Base-by-base conservation (phyloP, 2,113 vertebrate species). In the Gymnocephalus cernua region DNA sequence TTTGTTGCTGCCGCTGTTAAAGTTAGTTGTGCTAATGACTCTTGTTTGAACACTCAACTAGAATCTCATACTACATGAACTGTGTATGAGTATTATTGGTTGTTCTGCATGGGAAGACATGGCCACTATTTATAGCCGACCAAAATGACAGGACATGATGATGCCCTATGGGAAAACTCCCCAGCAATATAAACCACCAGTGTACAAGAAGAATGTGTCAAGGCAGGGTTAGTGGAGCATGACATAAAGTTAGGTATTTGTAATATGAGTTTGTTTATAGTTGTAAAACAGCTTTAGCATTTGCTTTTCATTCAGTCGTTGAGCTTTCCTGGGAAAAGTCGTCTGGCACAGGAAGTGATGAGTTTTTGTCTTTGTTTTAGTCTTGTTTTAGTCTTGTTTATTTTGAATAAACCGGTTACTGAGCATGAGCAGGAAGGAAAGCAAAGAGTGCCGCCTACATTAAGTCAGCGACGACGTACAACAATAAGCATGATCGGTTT, bases 141-240 rank as follows among this genome's bases (percentile, higher is more conserved):
- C 19, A n/a, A 87, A 88, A 83, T 74, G 84, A 89, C 78, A 84
- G 74, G 75, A 84, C 84, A 53, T 63, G 67, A 74, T 11, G n/a
- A 58, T 72, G 47, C 48, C 76, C 66, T 61, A 6, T 61, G 81
- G 87, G 82, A 79, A 84, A 84, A 87, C 75, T 82, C 58, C 53
- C 15, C n/a, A 2, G 41, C 53, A 53, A 58, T 23, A 65, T 53
- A 74, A 87, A 80, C 72, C 79, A 74, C 53, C 18, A 57, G 51
- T 27, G 58, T 18, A 32, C 35, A 53, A 79, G 29, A 65, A 78
- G 78, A 84, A 79, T 76, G 70, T 56, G 63, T 67, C 1, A 7
- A 29, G 13, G 67, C 47, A 27, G 68, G 19, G 64, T 80, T 21
- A 69, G 45, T 27, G n/a, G 25, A 59, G 35, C 35, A 25, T 0